phyloP scores from a whole-genome alignment of 1,140 invertebrate genomes.

The Physella acuta region DNA sequence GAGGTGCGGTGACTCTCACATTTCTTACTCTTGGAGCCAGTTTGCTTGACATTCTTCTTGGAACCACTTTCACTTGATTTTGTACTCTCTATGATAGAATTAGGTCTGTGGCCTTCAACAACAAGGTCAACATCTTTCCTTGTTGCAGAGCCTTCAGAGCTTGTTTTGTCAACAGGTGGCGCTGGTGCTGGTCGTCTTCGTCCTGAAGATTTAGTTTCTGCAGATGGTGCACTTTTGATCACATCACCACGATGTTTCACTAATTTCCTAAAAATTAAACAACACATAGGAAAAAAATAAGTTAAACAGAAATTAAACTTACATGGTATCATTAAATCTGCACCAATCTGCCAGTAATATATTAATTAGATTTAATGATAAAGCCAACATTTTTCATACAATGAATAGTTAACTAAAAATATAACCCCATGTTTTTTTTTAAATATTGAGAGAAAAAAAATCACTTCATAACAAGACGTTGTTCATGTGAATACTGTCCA shows the following conservation, averaged over 20 bases:
- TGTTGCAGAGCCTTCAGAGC: background rate
- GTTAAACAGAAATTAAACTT: too few species aligned
- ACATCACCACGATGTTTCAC: constrained; percentile 24
- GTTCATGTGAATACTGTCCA: constrained; percentile 27
- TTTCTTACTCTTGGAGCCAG: background rate
- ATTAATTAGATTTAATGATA: too few species aligned
- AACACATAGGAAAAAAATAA: too few species aligned
- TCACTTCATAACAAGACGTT: constrained; percentile 22
- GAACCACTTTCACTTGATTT: background rate
- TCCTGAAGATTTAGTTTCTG: constrained; percentile 3
- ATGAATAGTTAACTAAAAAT: too few species aligned
- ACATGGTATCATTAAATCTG: too few species aligned
- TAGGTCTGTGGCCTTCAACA: constrained; percentile 4
- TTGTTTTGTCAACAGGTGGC: constrained; percentile 22
- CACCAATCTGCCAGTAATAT: too few species aligned
- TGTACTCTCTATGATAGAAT: constrained; percentile 6
- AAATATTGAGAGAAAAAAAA: too few species aligned
- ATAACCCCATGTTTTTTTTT: too few species aligned
- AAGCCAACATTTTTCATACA: too few species aligned
- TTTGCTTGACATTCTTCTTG: constrained; percentile 3
- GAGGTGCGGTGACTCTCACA: background rate
- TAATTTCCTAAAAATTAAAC: constrained; percentile 21
- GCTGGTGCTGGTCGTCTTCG: constrained; percentile 24
- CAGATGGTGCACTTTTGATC: constrained; percentile 11
- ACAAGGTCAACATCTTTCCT: background rate